phyloP scores from a whole-genome alignment of 2,888 invertebrate species.

The Eupithecia subfuscata region DNA sequence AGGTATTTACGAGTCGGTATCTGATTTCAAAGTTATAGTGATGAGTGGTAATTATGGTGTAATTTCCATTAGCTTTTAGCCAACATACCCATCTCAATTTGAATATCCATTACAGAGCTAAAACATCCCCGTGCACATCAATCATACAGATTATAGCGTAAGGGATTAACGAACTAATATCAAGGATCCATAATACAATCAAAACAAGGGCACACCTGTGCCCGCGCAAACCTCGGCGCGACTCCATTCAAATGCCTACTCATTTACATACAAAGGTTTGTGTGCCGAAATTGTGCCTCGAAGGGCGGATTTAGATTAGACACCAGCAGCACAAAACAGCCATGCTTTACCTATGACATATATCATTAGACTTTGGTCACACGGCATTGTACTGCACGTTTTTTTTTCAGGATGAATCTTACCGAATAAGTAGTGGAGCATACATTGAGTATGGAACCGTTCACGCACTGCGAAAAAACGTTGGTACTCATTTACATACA shows the following conservation, averaged over 20 bases:
- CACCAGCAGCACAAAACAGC: background rate
- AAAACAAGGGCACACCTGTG: constrained; percentile 44
- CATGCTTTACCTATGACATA: background rate
- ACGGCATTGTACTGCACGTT: too few species aligned
- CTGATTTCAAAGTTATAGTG: background rate
- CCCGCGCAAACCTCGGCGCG: constrained; percentile 33
- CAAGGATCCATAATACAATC: constrained; percentile 39
- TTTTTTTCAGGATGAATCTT: too few species aligned
- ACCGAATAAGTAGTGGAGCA: too few species aligned
- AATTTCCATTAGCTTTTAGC: constrained; percentile 12
- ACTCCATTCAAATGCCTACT: constrained; percentile 34
- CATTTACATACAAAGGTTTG: constrained; percentile 44
- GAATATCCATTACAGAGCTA: constrained; percentile 14
- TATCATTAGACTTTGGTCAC: too few species aligned
- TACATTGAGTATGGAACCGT: too few species aligned
- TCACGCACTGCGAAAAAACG: too few species aligned
- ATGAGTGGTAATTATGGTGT: background rate
- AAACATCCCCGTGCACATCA: constrained; percentile 25
- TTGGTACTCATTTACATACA: too few species aligned
- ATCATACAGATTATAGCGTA: constrained; percentile 31
- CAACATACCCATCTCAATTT: constrained; percentile 1
- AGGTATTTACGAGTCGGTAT: background rate
- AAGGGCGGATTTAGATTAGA: constrained; percentile 22
- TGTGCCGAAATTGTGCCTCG: constrained; percentile 14
- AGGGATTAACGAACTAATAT: constrained; percentile 37